Percentiles rank a stretch among this genome's conserved stretches.
Conservation (phyloP, 2,888 invertebrate species). For the Xanthia togata region DNA sequence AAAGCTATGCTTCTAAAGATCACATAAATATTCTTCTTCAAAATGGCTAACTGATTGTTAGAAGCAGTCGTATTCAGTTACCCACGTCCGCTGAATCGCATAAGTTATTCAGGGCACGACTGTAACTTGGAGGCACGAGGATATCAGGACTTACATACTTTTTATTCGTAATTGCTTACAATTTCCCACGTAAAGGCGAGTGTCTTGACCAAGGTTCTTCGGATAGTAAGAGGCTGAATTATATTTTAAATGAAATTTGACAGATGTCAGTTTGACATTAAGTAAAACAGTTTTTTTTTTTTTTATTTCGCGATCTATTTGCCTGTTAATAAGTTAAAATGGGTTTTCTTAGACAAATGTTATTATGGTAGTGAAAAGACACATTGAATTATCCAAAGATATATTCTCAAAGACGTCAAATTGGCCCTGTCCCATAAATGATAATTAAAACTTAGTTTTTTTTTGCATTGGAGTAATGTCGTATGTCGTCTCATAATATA, state of each 20-base stretch:
- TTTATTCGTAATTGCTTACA: slow-evolving; percentile 61
- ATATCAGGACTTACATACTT: slow-evolving; percentile 55
- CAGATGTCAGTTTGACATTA: slow-evolving; percentile 1
- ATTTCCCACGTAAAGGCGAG: slow-evolving; percentile 24
- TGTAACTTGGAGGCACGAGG: slow-evolving; percentile 33
- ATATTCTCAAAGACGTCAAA: neutral
- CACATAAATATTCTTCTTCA: slow-evolving; percentile 20
- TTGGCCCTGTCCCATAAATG: neutral
- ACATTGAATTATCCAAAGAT: neutral
- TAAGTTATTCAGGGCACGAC: slow-evolving; percentile 62
- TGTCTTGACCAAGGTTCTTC: slow-evolving; percentile 22
- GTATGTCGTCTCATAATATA: neutral
- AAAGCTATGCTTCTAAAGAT: neutral
- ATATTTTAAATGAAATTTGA: neutral
- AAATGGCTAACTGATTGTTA: slow-evolving; percentile 50
- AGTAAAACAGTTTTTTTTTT: neutral
- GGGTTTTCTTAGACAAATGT: neutral
- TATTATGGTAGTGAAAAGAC: neutral
- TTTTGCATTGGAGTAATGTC: no score
- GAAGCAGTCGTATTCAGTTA: slow-evolving; percentile 48
- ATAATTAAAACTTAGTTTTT: neutral
- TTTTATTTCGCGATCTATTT: neutral
- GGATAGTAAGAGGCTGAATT: neutral
- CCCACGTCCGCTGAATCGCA: slow-evolving; percentile 38
- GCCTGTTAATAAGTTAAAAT: neutral